Conservation (phyloP, 1,140 invertebrate genomes). For the Rhopalosiphum maidis region DNA sequence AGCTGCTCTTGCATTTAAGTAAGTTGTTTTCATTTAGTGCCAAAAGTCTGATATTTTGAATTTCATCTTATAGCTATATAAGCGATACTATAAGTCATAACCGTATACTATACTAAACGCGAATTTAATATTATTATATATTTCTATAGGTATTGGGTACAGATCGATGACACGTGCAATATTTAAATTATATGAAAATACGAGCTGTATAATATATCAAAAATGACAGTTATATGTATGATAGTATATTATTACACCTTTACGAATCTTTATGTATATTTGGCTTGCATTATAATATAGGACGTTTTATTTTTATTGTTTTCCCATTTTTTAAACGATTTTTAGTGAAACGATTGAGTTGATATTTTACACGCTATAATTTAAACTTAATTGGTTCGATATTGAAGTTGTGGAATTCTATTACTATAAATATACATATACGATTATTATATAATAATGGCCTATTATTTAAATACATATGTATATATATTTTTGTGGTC, state of each 20-base stretch:
- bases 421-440: neutral
- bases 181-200: neutral
- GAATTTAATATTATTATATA: no score
- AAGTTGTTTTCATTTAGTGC: neutral
- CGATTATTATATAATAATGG: no score
- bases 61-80: no score
- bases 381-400: neutral
- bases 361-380: neutral
- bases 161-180: neutral
- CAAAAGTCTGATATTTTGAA: neutral
- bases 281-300: neutral
- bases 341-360: neutral
- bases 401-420: neutral
- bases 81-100: neutral
- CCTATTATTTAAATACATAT: neutral
- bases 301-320: neutral
- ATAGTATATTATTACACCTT: neutral
- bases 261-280: no score
- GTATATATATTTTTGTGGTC: neutral
- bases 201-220: neutral
- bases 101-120: neutral
- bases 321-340: neutral
- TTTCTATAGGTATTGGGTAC: neutral
- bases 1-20: neutral
- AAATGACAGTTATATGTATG: neutral